Base-by-base conservation (phyloP, 2,113 vertebrate genomes). In the Macrotus californicus region DNA sequence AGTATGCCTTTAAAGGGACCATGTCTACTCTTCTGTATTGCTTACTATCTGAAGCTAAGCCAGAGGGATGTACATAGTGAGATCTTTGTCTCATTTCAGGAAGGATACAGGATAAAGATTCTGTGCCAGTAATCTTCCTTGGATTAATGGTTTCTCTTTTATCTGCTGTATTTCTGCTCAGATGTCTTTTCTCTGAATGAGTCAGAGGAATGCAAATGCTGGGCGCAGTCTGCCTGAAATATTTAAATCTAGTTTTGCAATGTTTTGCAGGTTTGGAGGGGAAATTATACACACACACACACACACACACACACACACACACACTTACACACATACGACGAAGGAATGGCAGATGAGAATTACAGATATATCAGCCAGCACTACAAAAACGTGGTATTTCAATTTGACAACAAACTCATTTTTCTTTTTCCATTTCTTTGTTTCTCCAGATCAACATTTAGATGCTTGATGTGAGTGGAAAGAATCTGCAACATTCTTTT, bases 131-230 rank as follows among this genome's bases (percentile, higher is more conserved):
- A 99, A 99, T 99, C 99, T 99, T 99, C 97, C 98, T 98, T 99
- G 99, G 99, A 99, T 99, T 99, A 99, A 99, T 99, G 99, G 99
- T 99, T 99, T 99, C 99, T 99, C 99, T 99, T 99, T 99, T 99
- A 99, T 99, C 99, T 99, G 99, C 99, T 99, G 99, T 98, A 99
- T 99, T 99, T 99, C 98, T 98, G 98, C 98, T 99, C 99, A 99
- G 99, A 99, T 99, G 99, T 99, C 99, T 99, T 99, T 99, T 98
- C 99, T 98, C 98, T 98, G 98, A 99, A 99, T 98, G 98, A 99
- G 98, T 99, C 99, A 99, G 98, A 99, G 99, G 99, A 99, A 99
- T 99, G 99, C 99, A 99, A 99, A 99, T 99, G 99, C 99, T 98
- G 97, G 94, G 97, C 95, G 98, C 97, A 98, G 98, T 98, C 97